Base-by-base conservation (phyloP, 1,140 invertebrate species). In the Heliconius congener region DNA sequence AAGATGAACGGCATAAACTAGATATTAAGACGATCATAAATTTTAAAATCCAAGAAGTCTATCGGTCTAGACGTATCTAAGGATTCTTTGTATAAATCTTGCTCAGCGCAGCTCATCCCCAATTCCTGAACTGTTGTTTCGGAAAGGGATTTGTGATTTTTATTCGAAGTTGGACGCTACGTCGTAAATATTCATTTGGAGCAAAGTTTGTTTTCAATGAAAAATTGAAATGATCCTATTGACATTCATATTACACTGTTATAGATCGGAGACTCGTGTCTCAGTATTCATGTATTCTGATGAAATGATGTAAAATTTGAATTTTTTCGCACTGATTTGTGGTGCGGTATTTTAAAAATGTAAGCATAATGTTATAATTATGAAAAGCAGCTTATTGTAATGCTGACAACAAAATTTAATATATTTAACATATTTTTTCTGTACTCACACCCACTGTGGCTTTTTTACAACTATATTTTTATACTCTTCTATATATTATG, bases 111-210 rank as follows among this genome's bases (percentile, higher is more conserved):
- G 74, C 55, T 80, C 79, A 71, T 77, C 18, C 55, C 16, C 46
- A 80, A 77, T 77, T 80, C 57, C 46, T 52, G 70, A 80, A 80
- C 75, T 80, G 79, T 82, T 76, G 81, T 82, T 77, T 82, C 46
- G 74, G 74, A 50, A 80, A 80, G 76, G 75, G 55, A 80, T 77
- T 71, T 71, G 74, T 82, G 81, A 75, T 83, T 84, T 84, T 87
- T 87, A 85, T 87, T 86, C 82, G 83, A 81, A 85, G 81, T 81
- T 82, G 71, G 83, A 83, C 77, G 81, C 80, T 81, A 11, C 78
- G 80, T 84, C 82, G 83, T 87, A 88, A 88, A 87, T 88, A 87
- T 87, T 84, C 85, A 87, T 87, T 82, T 72, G 60, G 60, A 77
- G 50, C 77, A 37, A 85, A 87, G 82, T 87, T 86, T 85, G 77